Conservation (phyloP, 2,888 invertebrate species). For the Teleogryllus oceanicus region DNA sequence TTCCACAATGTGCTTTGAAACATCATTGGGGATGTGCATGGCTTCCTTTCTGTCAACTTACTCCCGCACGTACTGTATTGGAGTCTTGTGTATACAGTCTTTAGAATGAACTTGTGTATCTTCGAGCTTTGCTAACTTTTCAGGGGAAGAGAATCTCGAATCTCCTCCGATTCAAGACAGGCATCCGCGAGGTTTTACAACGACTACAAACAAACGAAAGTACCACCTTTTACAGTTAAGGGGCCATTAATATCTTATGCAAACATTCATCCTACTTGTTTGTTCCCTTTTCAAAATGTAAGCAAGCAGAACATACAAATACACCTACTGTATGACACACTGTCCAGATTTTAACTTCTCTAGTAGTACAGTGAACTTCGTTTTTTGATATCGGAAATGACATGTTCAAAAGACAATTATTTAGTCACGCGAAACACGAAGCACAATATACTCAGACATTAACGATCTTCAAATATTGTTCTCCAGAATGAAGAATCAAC, state of each 20-base stretch:
- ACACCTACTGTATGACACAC: too few species aligned
- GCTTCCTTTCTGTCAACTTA: neutral
- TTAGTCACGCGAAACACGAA: too few species aligned
- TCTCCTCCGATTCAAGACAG: neutral
- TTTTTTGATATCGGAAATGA: too few species aligned
- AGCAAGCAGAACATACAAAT: too few species aligned
- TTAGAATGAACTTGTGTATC: neutral
- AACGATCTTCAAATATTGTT: too few species aligned
- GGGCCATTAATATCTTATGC: neutral
- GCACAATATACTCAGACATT: too few species aligned
- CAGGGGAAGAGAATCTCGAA: constrained; percentile 1
- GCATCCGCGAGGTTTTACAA: neutral
- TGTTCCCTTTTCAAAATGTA: neutral
- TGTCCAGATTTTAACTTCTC: too few species aligned
- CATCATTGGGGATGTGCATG: neutral
- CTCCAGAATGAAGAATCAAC: too few species aligned
- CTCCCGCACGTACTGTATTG: neutral
- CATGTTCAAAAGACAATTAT: too few species aligned
- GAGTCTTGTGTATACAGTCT: neutral
- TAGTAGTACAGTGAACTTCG: too few species aligned
- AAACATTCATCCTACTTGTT: neutral
- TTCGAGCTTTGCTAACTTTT: neutral
- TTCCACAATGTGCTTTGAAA: neutral
- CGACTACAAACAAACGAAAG: neutral
- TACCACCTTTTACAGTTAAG: constrained; percentile 5